These are phyloP conservation scores for Subacronicta megacephala DNA, from an alignment of 2,888 invertebrate genomes.

Conservation along the genomic window DNA sequence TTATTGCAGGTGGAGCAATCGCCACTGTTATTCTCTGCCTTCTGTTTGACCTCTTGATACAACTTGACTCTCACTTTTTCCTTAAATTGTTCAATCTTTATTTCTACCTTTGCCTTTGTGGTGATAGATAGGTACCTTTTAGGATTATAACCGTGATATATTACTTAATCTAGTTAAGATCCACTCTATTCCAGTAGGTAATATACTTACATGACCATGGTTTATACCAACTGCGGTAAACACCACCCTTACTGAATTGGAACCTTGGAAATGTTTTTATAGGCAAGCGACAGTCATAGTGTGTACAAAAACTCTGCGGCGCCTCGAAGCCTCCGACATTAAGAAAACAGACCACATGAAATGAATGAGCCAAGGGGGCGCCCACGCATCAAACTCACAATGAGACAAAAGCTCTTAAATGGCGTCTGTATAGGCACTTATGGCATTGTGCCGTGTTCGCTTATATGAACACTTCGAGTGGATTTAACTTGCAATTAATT, in stretches of 20 bases:
- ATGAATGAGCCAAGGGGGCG: slow-evolving; percentile 83
- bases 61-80: no score
- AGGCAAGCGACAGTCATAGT: slow-evolving; percentile 57
- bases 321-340: slow-evolving; percentile 76
- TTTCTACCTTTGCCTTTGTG: no score
- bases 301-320: slow-evolving; percentile 66
- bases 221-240: neutral
- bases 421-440: slow-evolving; percentile 65
- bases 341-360: slow-evolving; percentile 79
- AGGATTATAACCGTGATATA: no score
- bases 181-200: no score
- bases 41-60: no score
- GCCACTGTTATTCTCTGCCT: no score
- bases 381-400: slow-evolving; percentile 77
- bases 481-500: slow-evolving; percentile 55
- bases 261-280: slow-evolving; percentile 49
- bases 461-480: slow-evolving; percentile 47
- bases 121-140: no score
- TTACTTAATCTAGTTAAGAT: no score
- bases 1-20: no score
- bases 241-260: slow-evolving; percentile 25
- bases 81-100: no score
- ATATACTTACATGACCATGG: no score
- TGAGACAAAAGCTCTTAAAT: slow-evolving; percentile 79
- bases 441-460: slow-evolving; percentile 59